phyloP scores from a whole-genome alignment of 2,113 vertebrate species.

The Pelecanoides urinatrix region DNA sequence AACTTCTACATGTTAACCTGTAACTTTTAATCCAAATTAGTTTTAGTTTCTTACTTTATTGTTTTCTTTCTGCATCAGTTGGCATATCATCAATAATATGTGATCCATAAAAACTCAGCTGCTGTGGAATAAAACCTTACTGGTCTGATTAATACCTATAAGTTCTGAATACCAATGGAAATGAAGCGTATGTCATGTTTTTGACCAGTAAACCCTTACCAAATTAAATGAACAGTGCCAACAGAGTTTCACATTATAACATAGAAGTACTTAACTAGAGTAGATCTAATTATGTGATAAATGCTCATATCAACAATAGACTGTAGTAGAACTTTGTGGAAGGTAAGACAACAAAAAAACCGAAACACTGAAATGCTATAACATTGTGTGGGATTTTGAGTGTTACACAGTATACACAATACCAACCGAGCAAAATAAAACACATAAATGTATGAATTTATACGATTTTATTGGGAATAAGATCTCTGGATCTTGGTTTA shows the following conservation, averaged over 20 bases:
- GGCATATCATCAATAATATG: background rate
- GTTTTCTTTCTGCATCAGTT: background rate
- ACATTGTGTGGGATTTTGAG: background rate
- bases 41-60: background rate
- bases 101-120: background rate
- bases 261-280: background rate
- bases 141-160: background rate
- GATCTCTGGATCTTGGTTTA: background rate
- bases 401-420: background rate
- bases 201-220: background rate
- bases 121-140: background rate
- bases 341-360: background rate
- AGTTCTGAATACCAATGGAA: background rate
- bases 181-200: background rate
- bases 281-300: background rate
- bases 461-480: background rate
- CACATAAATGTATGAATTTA: background rate
- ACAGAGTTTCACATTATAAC: background rate
- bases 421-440: background rate
- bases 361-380: background rate
- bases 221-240: background rate
- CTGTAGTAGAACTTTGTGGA: background rate
- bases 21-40: background rate
- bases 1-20: background rate
- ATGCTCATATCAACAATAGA: background rate